These are phyloP conservation scores for Periophthalmodon schlosseri DNA, from an alignment of 2,113 vertebrate species.

Conservation along the genomic window DNA sequence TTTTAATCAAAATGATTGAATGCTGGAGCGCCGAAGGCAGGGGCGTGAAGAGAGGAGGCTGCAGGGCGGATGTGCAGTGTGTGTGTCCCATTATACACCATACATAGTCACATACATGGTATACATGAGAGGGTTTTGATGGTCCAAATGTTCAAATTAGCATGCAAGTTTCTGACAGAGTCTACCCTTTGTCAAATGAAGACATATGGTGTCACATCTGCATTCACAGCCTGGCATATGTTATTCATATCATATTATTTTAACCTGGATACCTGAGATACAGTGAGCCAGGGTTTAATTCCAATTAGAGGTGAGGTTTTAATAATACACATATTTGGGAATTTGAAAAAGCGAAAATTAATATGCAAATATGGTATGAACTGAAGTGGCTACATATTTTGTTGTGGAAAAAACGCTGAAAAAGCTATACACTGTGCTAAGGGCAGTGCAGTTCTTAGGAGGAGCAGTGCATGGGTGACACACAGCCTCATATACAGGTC, in stretches of 20 bases:
- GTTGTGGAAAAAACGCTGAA: background rate
- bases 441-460: constrained; percentile 41
- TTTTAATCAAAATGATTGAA: constrained; percentile 99
- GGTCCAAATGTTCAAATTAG: constrained; percentile 48
- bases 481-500: constrained; percentile 35
- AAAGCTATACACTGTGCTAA: constrained; percentile 12
- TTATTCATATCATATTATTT: constrained; percentile 82
- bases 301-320: constrained; percentile 30
- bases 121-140: constrained; percentile 38
- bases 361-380: background rate
- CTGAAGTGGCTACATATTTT: background rate
- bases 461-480: constrained; percentile 22
- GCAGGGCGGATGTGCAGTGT: constrained; percentile 25
- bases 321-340: background rate
- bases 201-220: constrained; percentile 88
- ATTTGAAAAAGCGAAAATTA: background rate
- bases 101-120: constrained; percentile 5
- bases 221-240: constrained; percentile 84
- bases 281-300: constrained; percentile 79
- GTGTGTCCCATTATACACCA: constrained; percentile 11
- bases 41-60: constrained; percentile 76
- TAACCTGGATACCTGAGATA: constrained; percentile 83
- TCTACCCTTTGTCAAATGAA: constrained; percentile 82
- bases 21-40: constrained; percentile 88
- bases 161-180: constrained; percentile 70